Conservation (phyloP, 2,113 vertebrate genomes). For the Aviceda subcristata region DNA sequence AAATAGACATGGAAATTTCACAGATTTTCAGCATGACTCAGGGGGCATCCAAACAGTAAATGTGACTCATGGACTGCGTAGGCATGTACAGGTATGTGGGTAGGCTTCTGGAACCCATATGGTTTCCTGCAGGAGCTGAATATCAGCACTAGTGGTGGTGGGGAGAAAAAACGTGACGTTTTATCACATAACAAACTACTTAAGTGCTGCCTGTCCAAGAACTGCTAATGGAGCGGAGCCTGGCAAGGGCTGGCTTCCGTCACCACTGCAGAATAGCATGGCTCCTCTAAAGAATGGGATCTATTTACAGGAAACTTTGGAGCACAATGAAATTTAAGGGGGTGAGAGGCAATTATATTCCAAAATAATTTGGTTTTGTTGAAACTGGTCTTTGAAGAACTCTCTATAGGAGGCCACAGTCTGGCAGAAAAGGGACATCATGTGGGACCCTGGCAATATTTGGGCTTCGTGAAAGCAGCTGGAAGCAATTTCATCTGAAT, state of each 20-base stretch:
- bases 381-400: constrained; percentile 4
- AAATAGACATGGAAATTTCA: constrained; percentile 44
- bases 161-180: neutral
- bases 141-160: neutral
- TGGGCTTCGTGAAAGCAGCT: neutral
- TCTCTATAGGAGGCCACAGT: neutral
- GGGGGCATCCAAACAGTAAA: constrained; percentile 44
- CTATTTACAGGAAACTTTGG: neutral
- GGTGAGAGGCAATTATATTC: neutral
- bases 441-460: neutral
- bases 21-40: constrained; percentile 65
- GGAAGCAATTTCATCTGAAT: constrained; percentile 14
- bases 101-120: constrained; percentile 43
- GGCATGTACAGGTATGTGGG: constrained; percentile 27
- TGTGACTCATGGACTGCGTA: constrained; percentile 56
- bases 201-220: neutral
- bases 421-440: neutral
- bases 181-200: neutral
- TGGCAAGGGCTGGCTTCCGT: neutral
- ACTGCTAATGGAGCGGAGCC: neutral
- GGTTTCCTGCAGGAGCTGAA: constrained; percentile 45
- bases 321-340: constrained; percentile 12
- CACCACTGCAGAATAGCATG: neutral
- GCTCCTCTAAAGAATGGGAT: neutral
- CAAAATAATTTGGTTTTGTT: neutral